A percentile compares a stretch with the other conserved stretches of the same genome.
Conservation (phyloP, 2,888 invertebrate species). For the Watsonalla cultraria region DNA sequence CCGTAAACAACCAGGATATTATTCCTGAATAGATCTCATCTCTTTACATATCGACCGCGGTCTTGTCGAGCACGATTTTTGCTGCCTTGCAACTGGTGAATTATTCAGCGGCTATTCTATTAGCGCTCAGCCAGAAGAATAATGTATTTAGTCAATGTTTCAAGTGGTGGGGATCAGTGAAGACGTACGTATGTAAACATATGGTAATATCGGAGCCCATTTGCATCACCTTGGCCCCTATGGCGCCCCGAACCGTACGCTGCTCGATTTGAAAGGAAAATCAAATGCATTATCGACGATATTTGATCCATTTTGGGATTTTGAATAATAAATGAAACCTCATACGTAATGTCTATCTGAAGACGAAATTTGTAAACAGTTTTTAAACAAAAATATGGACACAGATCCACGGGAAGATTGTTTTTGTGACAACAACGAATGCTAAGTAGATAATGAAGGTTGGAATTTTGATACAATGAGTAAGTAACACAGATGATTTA, state of each 20-base stretch:
- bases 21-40: slow-evolving; percentile 65
- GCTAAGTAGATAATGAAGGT: too few relatives aligned
- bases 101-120: slow-evolving; percentile 67
- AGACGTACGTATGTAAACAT: slow-evolving; percentile 39
- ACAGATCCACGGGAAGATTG: too few relatives aligned
- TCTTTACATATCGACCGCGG: slow-evolving; percentile 64
- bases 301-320: slow-evolving; percentile 27
- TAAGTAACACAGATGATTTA: too few relatives aligned
- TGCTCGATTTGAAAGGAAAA: slow-evolving; percentile 19
- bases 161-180: slow-evolving; percentile 42
- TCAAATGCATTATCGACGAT: slow-evolving; percentile 19
- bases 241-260: slow-evolving; percentile 14
- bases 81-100: slow-evolving; percentile 59
- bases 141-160: slow-evolving; percentile 64
- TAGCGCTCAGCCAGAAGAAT: slow-evolving; percentile 65
- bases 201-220: slow-evolving; percentile 29
- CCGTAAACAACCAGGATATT: slow-evolving; percentile 59
- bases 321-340: slow-evolving; percentile 4
- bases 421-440: too few relatives aligned
- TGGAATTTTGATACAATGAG: too few relatives aligned
- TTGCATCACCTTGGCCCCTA: slow-evolving; percentile 51
- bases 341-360: neutral
- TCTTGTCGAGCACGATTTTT: slow-evolving; percentile 66
- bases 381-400: too few relatives aligned
- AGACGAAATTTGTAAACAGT: too few relatives aligned